These are phyloP conservation scores for Neoascia interrupta DNA, from an alignment of 2,888 invertebrate genomes.

Conservation along the genomic window DNA sequence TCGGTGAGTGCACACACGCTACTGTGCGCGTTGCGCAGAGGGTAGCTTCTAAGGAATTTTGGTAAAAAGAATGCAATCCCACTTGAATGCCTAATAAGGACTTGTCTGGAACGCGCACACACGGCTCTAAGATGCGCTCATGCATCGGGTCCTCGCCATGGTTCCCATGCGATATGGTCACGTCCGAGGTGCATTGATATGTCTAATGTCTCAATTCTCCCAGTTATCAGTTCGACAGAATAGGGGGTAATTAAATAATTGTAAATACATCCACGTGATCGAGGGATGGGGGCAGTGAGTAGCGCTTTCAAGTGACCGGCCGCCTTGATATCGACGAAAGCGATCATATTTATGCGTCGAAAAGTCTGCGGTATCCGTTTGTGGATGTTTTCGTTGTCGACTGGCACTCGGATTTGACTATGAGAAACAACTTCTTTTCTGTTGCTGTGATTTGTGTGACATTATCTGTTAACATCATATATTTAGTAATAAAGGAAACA, in stretches of 20 bases:
- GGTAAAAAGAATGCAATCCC: conserved; percentile 71
- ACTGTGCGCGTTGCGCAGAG: conserved; percentile 12
- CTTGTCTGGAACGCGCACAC: conserved; percentile 65
- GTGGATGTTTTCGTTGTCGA: conserved; percentile 14
- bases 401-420: conserved; percentile 19
- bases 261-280: conserved; percentile 67
- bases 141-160: neutral
- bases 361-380: conserved; percentile 68
- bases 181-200: conserved; percentile 65
- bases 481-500: conserved; percentile 63
- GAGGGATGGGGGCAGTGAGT: conserved; percentile 15
- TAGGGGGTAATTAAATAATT: conserved; percentile 69
- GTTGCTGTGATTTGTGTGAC: conserved; percentile 63
- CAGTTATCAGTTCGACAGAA: conserved; percentile 67
- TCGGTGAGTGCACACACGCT: conserved; percentile 52
- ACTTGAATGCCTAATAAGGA: conserved; percentile 72
- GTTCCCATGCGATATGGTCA: conserved; percentile 66
- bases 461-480: conserved; percentile 64
- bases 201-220: conserved; percentile 69
- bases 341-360: conserved; percentile 68
- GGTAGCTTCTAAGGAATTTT: conserved; percentile 68
- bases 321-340: conserved; percentile 50
- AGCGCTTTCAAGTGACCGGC: conserved; percentile 44
- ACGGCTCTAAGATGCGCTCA: neutral
- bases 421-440: no score